Evolutionary conservation across 2,888 invertebrate genomes (phyloP).

Genomic region (Drosophila monieri): DNA sequence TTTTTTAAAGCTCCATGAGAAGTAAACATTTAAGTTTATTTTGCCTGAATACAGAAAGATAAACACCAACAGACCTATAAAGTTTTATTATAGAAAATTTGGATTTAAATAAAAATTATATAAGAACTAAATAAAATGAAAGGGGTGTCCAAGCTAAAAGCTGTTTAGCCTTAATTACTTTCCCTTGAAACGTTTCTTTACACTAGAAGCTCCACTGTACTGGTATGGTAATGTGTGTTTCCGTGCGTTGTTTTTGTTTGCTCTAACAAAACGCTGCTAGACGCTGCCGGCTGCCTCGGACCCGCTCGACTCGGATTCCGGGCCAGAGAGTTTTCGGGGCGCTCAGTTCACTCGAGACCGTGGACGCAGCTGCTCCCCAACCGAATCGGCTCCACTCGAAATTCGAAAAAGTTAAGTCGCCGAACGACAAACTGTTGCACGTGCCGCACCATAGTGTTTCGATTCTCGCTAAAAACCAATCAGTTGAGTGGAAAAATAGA

Average conservation of each 20-base stretch:
- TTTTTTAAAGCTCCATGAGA: neutral
- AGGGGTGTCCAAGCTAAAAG: too few relatives aligned
- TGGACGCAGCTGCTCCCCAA: conserved; percentile 59
- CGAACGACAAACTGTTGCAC: conserved; percentile 54
- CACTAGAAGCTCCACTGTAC: conserved; percentile 11
- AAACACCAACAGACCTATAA: neutral
- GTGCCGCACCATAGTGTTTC: conserved; percentile 38
- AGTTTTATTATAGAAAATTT: too few relatives aligned
- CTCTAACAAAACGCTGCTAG: conserved; percentile 49
- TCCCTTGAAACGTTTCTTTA: neutral
- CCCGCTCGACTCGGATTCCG: conserved; percentile 34
- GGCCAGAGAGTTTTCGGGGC: conserved; percentile 45
- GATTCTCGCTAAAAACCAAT: conserved; percentile 11
- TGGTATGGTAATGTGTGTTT: conserved; percentile 18
- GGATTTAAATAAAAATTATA: too few relatives aligned
- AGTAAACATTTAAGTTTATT: neutral
- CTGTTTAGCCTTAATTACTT: neutral
- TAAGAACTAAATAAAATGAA: too few relatives aligned
- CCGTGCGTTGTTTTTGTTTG: conserved; percentile 53
- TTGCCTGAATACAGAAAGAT: neutral
- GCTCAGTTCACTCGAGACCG: conserved; percentile 75
- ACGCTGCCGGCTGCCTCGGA: conserved; percentile 38
- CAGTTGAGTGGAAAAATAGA: conserved; percentile 23
- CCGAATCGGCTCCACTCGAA: conserved; percentile 22
- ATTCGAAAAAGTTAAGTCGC: conserved; percentile 16